Evolutionary conservation across 1,140 invertebrate species (phyloP).

Genomic region (Myzus persicae): DNA sequence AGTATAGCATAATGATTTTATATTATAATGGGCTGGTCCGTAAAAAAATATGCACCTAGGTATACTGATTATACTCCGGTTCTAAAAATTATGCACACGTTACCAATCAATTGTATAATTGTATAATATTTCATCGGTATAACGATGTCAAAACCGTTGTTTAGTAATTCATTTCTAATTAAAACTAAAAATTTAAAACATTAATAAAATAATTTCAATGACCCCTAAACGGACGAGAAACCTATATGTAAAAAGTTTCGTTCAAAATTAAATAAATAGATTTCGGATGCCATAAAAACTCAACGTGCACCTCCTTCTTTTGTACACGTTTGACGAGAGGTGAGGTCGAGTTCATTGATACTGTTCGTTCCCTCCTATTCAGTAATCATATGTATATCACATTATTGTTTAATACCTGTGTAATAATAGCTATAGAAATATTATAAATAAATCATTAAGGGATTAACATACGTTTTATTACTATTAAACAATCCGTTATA

Average conservation of each 20-base stretch:
- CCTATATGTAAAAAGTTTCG: not conserved
- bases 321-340: slow-evolving; percentile 36
- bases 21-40: no score
- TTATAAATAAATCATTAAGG: not conserved
- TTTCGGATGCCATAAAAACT: slow-evolving; percentile 17
- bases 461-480: not conserved
- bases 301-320: slow-evolving; percentile 12
- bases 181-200: not conserved
- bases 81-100: not conserved
- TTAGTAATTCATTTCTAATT: not conserved
- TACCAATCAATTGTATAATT: not conserved
- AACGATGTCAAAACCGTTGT: not conserved
- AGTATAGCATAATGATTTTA: not conserved
- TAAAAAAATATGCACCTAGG: no score
- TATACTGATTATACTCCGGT: not conserved
- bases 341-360: slow-evolving; percentile 9
- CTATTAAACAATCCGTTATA: not conserved
- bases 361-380: not conserved
- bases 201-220: not conserved
- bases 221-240: not conserved
- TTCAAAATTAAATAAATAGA: slow-evolving; percentile 22
- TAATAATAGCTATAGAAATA: not conserved
- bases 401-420: not conserved
- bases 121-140: not conserved
- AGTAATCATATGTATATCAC: not conserved